A percentile compares a stretch with the other conserved stretches of the same genome.
Conservation (phyloP, 1,140 invertebrate genomes). For the Brachionus koreanus region DNA sequence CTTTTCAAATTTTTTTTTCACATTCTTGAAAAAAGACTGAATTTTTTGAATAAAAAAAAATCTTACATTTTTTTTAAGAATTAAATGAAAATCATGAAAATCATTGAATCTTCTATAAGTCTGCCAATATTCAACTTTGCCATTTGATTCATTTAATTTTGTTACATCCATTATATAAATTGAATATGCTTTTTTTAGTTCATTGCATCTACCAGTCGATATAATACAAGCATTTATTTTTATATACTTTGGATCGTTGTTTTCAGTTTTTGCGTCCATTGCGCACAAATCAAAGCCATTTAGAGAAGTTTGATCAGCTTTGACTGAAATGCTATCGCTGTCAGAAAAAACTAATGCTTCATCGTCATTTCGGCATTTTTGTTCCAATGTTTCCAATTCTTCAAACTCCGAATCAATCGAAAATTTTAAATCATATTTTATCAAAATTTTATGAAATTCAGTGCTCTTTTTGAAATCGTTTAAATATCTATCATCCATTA, state of each 20-base stretch:
- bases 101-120: conserved; percentile 74
- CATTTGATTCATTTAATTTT: conserved; percentile 51
- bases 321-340: neutral
- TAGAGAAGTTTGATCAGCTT: neutral
- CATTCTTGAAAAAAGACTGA: too few relatives aligned
- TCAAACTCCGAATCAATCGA: neutral
- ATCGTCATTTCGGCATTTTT: neutral
- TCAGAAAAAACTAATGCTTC: neutral
- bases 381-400: neutral
- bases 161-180: conserved; percentile 40
- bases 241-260: neutral
- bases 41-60: too few relatives aligned
- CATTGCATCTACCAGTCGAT: conserved; percentile 26
- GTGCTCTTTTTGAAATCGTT: neutral
- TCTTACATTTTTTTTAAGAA: conserved; percentile 47
- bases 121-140: conserved; percentile 64
- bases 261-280: neutral
- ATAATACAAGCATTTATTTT: conserved; percentile 11
- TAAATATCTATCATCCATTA: conserved; percentile 41
- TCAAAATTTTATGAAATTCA: conserved; percentile 16
- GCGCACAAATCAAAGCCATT: conserved; percentile 22
- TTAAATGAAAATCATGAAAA: conserved; percentile 77
- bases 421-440: conserved; percentile 19
- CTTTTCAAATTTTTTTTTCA: conserved; percentile 49
- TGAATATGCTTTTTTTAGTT: conserved; percentile 20